These are phyloP conservation scores for Heliconius hermathena DNA, from an alignment of 1,140 invertebrate species.

Conservation along the genomic window DNA sequence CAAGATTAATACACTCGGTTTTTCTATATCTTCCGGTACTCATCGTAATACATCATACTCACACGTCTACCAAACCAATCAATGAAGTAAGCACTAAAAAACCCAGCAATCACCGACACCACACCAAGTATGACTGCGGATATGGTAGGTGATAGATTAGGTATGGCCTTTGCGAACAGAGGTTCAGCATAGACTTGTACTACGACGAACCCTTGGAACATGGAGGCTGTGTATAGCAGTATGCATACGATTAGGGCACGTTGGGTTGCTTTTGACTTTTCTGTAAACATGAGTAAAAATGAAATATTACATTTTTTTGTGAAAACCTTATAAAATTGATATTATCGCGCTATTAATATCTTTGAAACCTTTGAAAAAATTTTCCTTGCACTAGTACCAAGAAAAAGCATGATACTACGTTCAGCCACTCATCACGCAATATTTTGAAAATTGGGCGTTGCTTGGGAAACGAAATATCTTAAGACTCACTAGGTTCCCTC, in stretches of 20 bases:
- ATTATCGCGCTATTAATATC: too few relatives aligned
- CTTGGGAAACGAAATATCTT: too few relatives aligned
- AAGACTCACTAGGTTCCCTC: too few relatives aligned
- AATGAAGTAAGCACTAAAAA: conserved; percentile 49
- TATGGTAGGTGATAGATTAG: conserved; percentile 45
- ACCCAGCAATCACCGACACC: conserved; percentile 40
- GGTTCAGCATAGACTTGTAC: conserved; percentile 58
- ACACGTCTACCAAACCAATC: conserved; percentile 55
- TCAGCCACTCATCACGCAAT: neutral
- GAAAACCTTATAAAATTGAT: neutral
- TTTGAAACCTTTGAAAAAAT: too few relatives aligned
- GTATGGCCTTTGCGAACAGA: conserved; percentile 49
- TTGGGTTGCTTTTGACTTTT: conserved; percentile 43
- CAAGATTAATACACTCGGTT: too few relatives aligned
- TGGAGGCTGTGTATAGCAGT: conserved; percentile 40
- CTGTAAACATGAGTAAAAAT: conserved; percentile 32
- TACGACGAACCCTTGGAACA: conserved; percentile 58
- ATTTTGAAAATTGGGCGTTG: neutral
- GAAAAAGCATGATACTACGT: neutral
- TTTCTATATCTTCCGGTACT: too few relatives aligned
- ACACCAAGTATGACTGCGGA: conserved; percentile 50
- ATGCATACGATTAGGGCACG: conserved; percentile 43
- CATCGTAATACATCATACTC: conserved; percentile 1
- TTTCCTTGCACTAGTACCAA: too few relatives aligned
- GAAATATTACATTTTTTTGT: neutral